Conservation (phyloP, 2,113 vertebrate species). For the Paradisaea rubra region DNA sequence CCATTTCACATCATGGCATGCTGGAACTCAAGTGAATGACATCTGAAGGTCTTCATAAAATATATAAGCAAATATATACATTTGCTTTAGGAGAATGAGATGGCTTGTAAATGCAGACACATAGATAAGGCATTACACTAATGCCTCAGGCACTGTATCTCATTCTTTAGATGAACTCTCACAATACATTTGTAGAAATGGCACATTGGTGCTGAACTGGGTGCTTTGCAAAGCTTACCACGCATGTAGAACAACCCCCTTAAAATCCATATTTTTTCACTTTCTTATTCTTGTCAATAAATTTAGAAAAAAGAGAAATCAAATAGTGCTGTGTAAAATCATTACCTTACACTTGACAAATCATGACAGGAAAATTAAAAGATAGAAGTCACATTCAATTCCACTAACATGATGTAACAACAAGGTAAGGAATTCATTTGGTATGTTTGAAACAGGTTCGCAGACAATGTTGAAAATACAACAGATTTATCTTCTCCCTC, state of each 20-base stretch:
- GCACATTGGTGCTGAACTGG: not conserved
- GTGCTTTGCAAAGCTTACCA: not conserved
- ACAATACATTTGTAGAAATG: not conserved
- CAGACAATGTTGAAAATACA: slow-evolving; percentile 5
- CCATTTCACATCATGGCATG: not conserved
- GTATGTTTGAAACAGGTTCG: not conserved
- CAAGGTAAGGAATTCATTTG: not conserved
- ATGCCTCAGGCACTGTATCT: not conserved
- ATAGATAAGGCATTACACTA: not conserved
- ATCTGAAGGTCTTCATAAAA: not conserved
- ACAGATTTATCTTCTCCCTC: not conserved
- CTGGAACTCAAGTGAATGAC: not conserved
- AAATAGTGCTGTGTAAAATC: not conserved
- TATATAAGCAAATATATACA: not conserved
- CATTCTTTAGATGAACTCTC: not conserved
- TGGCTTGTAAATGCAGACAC: not conserved
- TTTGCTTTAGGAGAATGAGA: not conserved
- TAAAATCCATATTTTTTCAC: not conserved
- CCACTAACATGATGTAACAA: not conserved
- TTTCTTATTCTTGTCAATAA: not conserved
- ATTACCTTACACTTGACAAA: not conserved
- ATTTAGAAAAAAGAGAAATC: not conserved
- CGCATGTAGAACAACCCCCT: accelerated
- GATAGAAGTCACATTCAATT: not conserved
- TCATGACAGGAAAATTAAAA: not conserved